Evolutionary conservation across 1,140 invertebrate species (phyloP).

Genomic region (Drosophila lini): DNA sequence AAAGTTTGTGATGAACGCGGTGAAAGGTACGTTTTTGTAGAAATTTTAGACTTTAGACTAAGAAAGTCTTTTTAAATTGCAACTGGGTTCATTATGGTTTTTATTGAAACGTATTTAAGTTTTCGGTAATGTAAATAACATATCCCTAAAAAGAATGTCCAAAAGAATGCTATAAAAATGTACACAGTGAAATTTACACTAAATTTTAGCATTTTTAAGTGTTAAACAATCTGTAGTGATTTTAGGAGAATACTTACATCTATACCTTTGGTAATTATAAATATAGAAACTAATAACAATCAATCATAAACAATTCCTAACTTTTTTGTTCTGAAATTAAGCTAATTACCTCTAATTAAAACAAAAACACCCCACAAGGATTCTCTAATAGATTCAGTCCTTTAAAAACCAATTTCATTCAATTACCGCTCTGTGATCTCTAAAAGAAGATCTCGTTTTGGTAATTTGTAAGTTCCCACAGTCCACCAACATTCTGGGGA

Average conservation of each 20-base stretch:
- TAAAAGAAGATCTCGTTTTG: constrained; percentile 1
- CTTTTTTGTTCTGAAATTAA: neutral
- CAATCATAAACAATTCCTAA: no score
- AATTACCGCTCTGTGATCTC: constrained; percentile 11
- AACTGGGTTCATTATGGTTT: no score
- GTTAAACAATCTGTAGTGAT: neutral
- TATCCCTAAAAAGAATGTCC: no score
- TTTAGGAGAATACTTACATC: no score
- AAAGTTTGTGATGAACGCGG: neutral
- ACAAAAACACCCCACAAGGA: neutral
- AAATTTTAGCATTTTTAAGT: neutral
- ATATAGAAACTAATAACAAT: no score
- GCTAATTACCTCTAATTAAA: neutral
- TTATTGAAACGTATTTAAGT: no score
- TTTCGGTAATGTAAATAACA: no score
- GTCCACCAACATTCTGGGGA: constrained; percentile 7
- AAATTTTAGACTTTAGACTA: no score
- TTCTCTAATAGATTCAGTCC: neutral
- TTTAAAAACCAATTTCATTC: constrained; percentile 18
- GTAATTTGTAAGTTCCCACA: constrained; percentile 42
- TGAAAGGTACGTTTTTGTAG: neutral
- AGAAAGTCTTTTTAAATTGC: no score
- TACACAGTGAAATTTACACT: no score
- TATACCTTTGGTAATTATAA: no score
- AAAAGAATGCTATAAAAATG: no score